Evolutionary conservation across 2,797 vertebrate species (phyloP).

Genomic region (Tenualosa thibaudeaui): DNA sequence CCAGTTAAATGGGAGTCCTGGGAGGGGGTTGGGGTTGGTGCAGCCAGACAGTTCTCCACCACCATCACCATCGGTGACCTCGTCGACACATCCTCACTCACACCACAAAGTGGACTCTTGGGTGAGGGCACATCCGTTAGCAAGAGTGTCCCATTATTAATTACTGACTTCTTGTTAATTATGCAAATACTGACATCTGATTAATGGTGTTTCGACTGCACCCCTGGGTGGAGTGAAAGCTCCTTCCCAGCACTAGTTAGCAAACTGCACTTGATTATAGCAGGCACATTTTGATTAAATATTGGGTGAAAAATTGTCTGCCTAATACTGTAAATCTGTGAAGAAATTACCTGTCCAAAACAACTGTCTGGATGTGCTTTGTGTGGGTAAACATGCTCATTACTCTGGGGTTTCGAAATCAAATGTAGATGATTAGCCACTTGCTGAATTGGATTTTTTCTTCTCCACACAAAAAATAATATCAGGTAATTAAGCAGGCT

Average conservation of each 20-base stretch:
- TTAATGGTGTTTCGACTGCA: conserved; percentile 9
- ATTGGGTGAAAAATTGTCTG: not conserved
- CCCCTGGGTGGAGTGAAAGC: not conserved
- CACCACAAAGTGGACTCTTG: not conserved
- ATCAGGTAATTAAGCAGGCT: not conserved
- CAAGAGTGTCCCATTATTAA: not conserved
- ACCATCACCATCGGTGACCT: not conserved
- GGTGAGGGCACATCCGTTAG: not conserved
- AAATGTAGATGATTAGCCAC: not conserved
- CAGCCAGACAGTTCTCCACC: not conserved
- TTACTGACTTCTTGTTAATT: not conserved
- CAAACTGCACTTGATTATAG: not conserved
- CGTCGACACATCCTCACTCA: not conserved
- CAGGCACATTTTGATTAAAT: not conserved
- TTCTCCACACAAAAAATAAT: not conserved
- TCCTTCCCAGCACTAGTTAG: not conserved
- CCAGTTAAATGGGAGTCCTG: not conserved
- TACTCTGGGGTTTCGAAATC: not conserved
- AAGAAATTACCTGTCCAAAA: not conserved
- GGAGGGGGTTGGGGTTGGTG: not conserved
- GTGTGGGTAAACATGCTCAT: not conserved
- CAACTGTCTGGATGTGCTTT: not conserved
- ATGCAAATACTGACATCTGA: conserved; percentile 5
- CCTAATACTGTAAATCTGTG: not conserved
- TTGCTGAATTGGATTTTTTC: not conserved